Base-by-base conservation (phyloP, 2,113 vertebrate species). In the Tringa solitaria region DNA sequence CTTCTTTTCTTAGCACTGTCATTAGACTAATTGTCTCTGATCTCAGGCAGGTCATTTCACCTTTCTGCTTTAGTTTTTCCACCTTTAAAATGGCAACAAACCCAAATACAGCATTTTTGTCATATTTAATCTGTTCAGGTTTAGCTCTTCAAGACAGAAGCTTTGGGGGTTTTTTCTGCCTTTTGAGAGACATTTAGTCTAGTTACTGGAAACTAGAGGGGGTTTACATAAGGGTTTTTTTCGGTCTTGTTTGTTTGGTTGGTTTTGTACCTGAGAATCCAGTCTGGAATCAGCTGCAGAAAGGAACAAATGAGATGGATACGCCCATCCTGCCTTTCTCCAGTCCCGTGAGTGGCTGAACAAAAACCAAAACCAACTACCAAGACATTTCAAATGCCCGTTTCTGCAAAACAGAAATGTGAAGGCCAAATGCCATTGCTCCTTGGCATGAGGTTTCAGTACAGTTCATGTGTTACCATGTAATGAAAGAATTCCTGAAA, bases 1-100 rank as follows among this genome's bases (percentile, higher is more conserved):
- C 90, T 96, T 86, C 86, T 96, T 95, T 96, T 91, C 94, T 84
- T 89, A 90, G 61, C 27, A 46, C 54, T 92, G 73, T 87, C 94
- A 93, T 96, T 96, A 96, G 65, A 89, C 94, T 96, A 96, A 95
- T 95, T 95, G 90, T 95, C 96, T 96, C 46, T 93, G 94, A 96
- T 95, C 86, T 92, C 63, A 76, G 89, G 74, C 95, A 79, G 92
- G 95, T 94, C 95, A 91, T 93, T 96, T 97, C 95, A 97, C 91
- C 89, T 97, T 78, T 85, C 61, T 70, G 65, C 84, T 90, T 92
- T 87, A 95, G 69, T 76, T 93, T 96, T 92, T 56, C 53, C 77
- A 89, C 70, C 61, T 95, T 91, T 91, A 89, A 95, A 96, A 95
- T 80, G 53, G 74, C 74, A 95, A 67, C 78, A 87, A 94, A 74